phyloP scores from a whole-genome alignment of 2,797 vertebrate species.

The Steatocranus sp. region DNA sequence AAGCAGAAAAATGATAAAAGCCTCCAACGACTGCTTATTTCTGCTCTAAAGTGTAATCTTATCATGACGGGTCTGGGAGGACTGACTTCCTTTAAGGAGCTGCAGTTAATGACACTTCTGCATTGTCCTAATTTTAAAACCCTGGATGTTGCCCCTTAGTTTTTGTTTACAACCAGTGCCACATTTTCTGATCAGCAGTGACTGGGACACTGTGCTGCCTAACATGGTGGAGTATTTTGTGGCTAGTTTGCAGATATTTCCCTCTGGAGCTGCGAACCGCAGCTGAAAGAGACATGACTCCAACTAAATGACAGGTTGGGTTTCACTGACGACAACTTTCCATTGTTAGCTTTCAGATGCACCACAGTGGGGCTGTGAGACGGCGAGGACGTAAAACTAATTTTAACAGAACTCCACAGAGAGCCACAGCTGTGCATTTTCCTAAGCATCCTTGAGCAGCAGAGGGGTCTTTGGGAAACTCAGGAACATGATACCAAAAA shows the following conservation, averaged over 20 bases:
- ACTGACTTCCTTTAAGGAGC: neutral
- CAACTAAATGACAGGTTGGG: neutral
- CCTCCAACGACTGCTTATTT: neutral
- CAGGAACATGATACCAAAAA: neutral
- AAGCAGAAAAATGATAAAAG: neutral
- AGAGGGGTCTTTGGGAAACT: neutral
- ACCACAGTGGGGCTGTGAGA: neutral
- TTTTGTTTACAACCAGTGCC: neutral
- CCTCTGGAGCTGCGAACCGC: neutral
- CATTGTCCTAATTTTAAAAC: neutral
- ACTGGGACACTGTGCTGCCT: no score
- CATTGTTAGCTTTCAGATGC: neutral
- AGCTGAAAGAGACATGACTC: neutral
- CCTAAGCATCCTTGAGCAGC: neutral
- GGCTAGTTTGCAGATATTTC: no score
- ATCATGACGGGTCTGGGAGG: neutral
- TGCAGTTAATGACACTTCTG: neutral
- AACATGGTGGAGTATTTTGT: no score
- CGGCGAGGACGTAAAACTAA: neutral
- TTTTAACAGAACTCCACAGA: neutral
- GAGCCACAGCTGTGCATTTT: neutral
- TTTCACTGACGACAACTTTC: neutral
- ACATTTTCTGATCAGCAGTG: no score
- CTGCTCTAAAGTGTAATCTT: neutral
- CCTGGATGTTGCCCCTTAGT: neutral